Conservation (phyloP, 2,113 vertebrate species). For the Callionymus lyra region DNA sequence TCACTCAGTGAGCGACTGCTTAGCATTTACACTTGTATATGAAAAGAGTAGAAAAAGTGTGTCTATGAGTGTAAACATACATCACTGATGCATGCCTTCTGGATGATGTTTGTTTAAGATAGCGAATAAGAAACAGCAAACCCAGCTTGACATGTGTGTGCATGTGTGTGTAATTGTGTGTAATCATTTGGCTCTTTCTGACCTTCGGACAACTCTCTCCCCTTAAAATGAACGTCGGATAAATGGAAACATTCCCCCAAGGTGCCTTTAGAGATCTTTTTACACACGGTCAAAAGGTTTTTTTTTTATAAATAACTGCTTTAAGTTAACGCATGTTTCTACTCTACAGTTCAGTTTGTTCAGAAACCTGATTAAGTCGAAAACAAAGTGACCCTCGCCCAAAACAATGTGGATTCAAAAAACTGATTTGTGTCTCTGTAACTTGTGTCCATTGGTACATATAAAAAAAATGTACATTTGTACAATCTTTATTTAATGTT, state of each 20-base stretch:
- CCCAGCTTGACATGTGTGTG: constrained; percentile 3
- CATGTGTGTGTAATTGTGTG: background rate
- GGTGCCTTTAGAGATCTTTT: constrained; percentile 18
- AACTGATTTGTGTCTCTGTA: too few species aligned
- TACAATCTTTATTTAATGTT: too few species aligned
- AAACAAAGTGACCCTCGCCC: too few species aligned
- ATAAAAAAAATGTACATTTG: too few species aligned
- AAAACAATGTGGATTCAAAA: too few species aligned
- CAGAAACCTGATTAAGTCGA: too few species aligned
- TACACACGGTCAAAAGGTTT: constrained; percentile 6
- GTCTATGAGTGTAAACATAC: constrained; percentile 19
- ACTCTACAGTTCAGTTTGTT: too few species aligned
- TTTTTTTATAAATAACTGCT: too few species aligned
- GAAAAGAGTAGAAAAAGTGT: constrained; percentile 18
- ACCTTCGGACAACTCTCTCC: constrained; percentile 2
- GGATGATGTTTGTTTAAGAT: constrained; percentile 13
- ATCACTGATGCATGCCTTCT: constrained; percentile 12
- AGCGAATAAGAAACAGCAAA: constrained; percentile 25
- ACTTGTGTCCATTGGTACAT: too few species aligned
- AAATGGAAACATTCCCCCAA: constrained; percentile 12
- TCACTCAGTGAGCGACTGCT: constrained; percentile 21
- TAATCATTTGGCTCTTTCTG: background rate
- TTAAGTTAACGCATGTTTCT: too few species aligned
- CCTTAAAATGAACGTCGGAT: constrained; percentile 9
- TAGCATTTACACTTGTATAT: constrained; percentile 17